phyloP scores from a whole-genome alignment of 1,140 invertebrate genomes.

The Eupeodes corollae region DNA sequence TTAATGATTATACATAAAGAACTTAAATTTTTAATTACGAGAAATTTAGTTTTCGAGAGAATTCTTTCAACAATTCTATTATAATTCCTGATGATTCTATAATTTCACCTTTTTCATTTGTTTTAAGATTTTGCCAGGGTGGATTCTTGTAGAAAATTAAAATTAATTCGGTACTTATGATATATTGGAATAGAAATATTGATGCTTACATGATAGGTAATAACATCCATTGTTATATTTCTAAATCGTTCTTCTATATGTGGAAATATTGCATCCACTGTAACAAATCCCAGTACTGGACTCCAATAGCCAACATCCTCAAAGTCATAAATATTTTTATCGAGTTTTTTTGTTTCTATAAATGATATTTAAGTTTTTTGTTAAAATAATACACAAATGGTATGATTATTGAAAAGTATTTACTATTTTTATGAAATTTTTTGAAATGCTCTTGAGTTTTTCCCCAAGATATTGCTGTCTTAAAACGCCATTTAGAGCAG shows the following conservation, averaged over 20 bases:
- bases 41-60: conserved; percentile 72
- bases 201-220: conserved; percentile 56
- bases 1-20: neutral
- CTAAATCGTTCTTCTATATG: conserved; percentile 68
- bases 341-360: neutral
- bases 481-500: conserved; percentile 33
- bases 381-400: neutral
- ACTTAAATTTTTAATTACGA: conserved; percentile 46
- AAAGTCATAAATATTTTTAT: conserved; percentile 36
- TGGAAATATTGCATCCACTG: conserved; percentile 63
- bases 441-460: conserved; percentile 25
- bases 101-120: conserved; percentile 43
- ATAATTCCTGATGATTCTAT: conserved; percentile 54
- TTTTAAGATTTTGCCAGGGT: conserved; percentile 65
- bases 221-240: conserved; percentile 53
- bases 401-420: neutral
- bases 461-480: conserved; percentile 32
- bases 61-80: conserved; percentile 67
- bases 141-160: conserved; percentile 53
- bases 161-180: too few relatives aligned
- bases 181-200: too few relatives aligned
- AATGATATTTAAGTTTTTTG: neutral
- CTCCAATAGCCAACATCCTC: conserved; percentile 62
- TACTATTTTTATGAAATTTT: conserved; percentile 13
- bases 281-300: conserved; percentile 50